A percentile compares a stretch with the other conserved stretches of the same genome.
phyloP scores from a whole-genome alignment of 2,113 vertebrate species.

The Pachycephala philippinensis region DNA sequence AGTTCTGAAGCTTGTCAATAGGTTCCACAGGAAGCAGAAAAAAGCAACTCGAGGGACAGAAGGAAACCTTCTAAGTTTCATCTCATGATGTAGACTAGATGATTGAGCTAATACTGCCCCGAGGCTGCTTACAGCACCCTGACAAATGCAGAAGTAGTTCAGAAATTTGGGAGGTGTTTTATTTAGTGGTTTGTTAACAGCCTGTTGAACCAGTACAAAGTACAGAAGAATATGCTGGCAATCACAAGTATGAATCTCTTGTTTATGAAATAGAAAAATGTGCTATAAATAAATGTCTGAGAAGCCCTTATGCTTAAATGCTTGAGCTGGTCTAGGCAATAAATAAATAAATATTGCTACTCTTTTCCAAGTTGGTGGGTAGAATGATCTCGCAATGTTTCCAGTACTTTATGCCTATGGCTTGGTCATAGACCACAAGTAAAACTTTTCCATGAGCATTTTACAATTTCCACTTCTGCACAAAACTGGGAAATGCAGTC shows the following conservation, averaged over 20 bases:
- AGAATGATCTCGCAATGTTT: conserved; percentile 3
- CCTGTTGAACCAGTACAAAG: background rate
- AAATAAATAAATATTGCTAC: conserved; percentile 21
- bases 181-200: background rate
- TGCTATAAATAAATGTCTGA: background rate
- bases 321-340: background rate
- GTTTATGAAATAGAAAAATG: background rate
- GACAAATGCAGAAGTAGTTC: background rate
- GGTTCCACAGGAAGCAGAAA: background rate
- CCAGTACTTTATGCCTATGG: conserved; percentile 6
- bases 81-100: background rate
- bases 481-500: background rate
- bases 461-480: conserved; percentile 25
- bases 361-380: background rate
- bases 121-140: background rate
- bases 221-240: background rate
- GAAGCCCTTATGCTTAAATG: background rate
- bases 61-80: background rate
- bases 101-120: background rate
- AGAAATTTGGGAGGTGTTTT: background rate
- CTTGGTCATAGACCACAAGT: conserved; percentile 36
- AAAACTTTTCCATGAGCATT: conserved; percentile 28
- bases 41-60: background rate
- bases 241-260: background rate
- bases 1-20: background rate